Evolutionary conservation across 2,797 vertebrate genomes (phyloP).

Genomic region (Ara ararauna): DNA sequence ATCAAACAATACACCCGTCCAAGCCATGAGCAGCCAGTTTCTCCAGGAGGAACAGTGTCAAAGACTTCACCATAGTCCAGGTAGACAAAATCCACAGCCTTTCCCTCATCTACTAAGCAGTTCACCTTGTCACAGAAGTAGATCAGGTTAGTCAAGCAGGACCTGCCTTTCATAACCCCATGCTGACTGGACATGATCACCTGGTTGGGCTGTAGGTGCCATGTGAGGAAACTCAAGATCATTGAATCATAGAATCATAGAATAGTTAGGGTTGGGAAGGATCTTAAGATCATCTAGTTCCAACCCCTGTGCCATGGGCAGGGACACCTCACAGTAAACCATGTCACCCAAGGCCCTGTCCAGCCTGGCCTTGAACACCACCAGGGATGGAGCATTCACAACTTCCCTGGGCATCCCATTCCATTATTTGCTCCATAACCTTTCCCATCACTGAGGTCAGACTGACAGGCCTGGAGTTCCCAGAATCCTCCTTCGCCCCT

Average conservation of each 20-base stretch:
- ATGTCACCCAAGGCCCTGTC: too few relatives aligned
- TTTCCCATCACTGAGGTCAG: not conserved
- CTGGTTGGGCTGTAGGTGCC: not conserved
- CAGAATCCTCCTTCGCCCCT: not conserved
- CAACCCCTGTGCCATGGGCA: too few relatives aligned
- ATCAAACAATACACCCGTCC: not conserved
- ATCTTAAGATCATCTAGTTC: too few relatives aligned
- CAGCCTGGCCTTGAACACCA: too few relatives aligned
- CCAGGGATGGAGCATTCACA: too few relatives aligned
- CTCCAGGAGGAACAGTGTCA: not conserved
- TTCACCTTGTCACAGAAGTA: not conserved
- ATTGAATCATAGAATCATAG: too few relatives aligned
- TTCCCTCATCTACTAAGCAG: not conserved
- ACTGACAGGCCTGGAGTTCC: not conserved
- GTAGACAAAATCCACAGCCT: not conserved
- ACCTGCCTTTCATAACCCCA: not conserved
- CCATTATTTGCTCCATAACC: not conserved
- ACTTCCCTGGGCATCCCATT: too few relatives aligned
- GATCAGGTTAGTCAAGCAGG: not conserved
- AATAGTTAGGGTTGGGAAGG: too few relatives aligned
- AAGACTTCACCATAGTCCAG: not conserved
- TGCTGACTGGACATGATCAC: not conserved
- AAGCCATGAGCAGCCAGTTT: not conserved
- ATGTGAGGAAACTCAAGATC: too few relatives aligned
- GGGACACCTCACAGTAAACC: too few relatives aligned